Evolutionary conservation across 2,113 vertebrate genomes (phyloP).

Genomic region (Accipiter cooperii): DNA sequence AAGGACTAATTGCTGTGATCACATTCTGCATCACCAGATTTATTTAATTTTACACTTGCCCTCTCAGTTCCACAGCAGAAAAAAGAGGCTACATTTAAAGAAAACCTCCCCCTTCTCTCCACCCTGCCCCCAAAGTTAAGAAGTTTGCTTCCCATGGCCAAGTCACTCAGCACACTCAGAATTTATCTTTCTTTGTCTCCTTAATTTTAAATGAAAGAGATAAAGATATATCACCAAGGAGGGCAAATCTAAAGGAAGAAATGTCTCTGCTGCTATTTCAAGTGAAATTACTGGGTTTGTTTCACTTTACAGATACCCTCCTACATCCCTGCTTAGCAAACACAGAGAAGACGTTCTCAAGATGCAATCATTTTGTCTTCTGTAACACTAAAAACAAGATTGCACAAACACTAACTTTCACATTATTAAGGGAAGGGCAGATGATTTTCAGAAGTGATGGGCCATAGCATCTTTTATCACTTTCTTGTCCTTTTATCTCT

Average conservation of each 20-base stretch:
- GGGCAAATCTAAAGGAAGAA: not conserved
- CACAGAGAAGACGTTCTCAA: not conserved
- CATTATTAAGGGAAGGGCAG: not conserved
- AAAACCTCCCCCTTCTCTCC: not conserved
- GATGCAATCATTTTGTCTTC: not conserved
- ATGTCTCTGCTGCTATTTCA: not conserved
- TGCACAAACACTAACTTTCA: not conserved
- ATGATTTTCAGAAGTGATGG: not conserved
- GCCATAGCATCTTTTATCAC: not conserved
- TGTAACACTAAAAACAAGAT: not conserved
- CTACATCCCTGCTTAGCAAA: not conserved
- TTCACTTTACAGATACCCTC: not conserved
- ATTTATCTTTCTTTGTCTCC: not conserved
- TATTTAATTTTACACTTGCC: not conserved
- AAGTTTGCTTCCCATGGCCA: not conserved
- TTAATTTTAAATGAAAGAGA: not conserved
- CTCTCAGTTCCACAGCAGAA: not conserved
- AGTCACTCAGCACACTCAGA: not conserved
- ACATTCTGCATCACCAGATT: not conserved
- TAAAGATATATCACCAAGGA: not conserved
- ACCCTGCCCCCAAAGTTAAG: not conserved
- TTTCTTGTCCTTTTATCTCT: not conserved
- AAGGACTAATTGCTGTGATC: not conserved
- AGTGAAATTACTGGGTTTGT: not conserved
- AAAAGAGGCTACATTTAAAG: not conserved